Evolutionary conservation across 2,888 invertebrate species (phyloP), one percentile per base, ranked within the genome.

Genomic region (Amphipyra berbera): DNA sequence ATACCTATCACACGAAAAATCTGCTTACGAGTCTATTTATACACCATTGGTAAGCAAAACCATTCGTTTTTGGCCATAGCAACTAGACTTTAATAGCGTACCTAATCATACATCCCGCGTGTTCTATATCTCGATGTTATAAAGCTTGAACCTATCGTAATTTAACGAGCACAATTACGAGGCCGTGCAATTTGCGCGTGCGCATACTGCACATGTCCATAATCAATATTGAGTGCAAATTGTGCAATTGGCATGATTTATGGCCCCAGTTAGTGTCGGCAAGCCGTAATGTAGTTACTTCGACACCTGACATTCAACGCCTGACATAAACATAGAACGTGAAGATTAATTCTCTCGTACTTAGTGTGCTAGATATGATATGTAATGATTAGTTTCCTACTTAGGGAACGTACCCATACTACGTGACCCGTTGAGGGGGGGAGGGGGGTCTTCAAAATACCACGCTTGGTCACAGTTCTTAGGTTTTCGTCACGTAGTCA

Each of bases 191-290:
- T 52, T 63, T 69, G 67, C 69, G 56, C 56, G 40, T 15, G 47
- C 67, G 60, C 60, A 30, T 6, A 30, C 30, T 30, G 30, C 30
- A 21, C 21, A 68, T 40, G 42, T 59, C 49, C 48, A 49, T 68
- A 58, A 44, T 49, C 69, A 57, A 64, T 42, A 53, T 45, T 46
- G 45, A 64, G 53, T 64, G 69, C 63, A 50, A 47, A 68, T 62
- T 50, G 62, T 62, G 50, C 62, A 55, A 52, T 69, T 37, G 50
- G 15, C 40, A 62, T 63, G 69, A 63, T 63, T 56, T 70, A 70
- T 46, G 6, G 38, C 6, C 38, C 30, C 13, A 54, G 53, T 53
- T 58, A 58, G 52, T 68, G 52, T 49, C 10, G 35, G 33, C 33
- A 12, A 12, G 52, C 8, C 13, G 13, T 49, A 64, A 54, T 65